These are phyloP conservation scores for Piprites chloris DNA, from an alignment of 2,113 vertebrate species.

Conservation along the genomic window DNA sequence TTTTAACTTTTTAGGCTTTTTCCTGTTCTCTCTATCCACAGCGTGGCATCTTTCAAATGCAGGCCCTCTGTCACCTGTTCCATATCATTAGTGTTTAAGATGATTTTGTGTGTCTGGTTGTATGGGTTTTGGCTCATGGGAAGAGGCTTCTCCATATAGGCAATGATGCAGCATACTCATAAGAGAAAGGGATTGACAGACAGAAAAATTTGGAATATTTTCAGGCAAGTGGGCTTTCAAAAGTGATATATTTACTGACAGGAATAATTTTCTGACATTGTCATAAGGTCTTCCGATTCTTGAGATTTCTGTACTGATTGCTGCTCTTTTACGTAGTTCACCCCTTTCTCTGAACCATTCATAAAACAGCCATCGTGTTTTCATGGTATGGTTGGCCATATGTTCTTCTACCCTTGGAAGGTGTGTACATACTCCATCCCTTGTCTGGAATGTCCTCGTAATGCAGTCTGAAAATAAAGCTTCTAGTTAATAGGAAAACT, in stretches of 20 bases:
- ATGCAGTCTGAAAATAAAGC: neutral
- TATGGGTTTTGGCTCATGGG: neutral
- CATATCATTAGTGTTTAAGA: constrained; percentile 1
- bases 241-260: neutral
- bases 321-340: neutral
- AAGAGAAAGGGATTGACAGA: neutral
- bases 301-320: neutral
- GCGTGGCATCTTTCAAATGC: neutral
- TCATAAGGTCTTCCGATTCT: neutral
- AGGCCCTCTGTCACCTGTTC: neutral
- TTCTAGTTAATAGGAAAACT: neutral
- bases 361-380: neutral
- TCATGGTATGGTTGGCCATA: neutral
- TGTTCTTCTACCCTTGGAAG: neutral
- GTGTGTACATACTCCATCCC: neutral
- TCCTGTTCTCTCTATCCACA: neutral
- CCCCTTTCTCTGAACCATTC: neutral
- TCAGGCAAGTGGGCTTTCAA: neutral
- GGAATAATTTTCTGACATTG: neutral
- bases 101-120: neutral
- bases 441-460: neutral
- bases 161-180: neutral
- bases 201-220: neutral
- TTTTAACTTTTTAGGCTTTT: constrained; percentile 21
- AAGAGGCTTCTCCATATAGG: neutral